Percentiles rank a stretch among this genome's conserved stretches.
phyloP scores from a whole-genome alignment of 1,140 invertebrate species.

The Agrilus planipennis region DNA sequence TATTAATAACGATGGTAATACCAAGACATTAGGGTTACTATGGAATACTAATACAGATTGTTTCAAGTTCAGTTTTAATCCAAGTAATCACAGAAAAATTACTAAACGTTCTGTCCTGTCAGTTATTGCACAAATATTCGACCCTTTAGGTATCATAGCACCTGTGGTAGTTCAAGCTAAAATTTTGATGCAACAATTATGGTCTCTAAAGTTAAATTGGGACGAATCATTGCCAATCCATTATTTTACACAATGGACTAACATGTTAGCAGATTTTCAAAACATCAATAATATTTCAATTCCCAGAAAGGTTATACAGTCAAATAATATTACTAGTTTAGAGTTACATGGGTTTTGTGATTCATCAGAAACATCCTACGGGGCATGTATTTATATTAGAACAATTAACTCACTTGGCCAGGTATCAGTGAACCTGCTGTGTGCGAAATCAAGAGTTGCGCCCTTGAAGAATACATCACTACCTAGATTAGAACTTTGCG shows the following conservation, averaged over 20 bases:
- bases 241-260: too few species aligned
- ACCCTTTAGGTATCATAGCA: conserved; percentile 30
- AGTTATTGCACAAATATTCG: conserved; percentile 17
- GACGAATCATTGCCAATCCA: conserved; percentile 7
- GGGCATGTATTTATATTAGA: conserved; percentile 19
- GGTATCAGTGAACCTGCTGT: conserved; percentile 3
- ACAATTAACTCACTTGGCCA: conserved; percentile 5
- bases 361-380: conserved; percentile 10
- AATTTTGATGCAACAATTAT: conserved; percentile 34
- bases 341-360: not conserved
- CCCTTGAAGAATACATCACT: conserved; percentile 24
- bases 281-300: too few species aligned
- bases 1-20: too few species aligned
- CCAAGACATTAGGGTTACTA: not conserved
- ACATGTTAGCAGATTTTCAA: too few species aligned
- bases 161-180: conserved; percentile 32
- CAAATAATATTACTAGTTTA: not conserved
- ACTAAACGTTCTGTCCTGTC: conserved; percentile 5
- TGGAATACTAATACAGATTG: not conserved
- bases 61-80: too few species aligned
- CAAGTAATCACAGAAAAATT: not conserved
- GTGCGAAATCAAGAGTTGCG: conserved; percentile 24
- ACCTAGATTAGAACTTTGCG: conserved; percentile 19
- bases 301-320: not conserved
- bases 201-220: conserved; percentile 15